Evolutionary conservation across 2,113 vertebrate genomes (phyloP).

Genomic region (Ursus arctos): DNA sequence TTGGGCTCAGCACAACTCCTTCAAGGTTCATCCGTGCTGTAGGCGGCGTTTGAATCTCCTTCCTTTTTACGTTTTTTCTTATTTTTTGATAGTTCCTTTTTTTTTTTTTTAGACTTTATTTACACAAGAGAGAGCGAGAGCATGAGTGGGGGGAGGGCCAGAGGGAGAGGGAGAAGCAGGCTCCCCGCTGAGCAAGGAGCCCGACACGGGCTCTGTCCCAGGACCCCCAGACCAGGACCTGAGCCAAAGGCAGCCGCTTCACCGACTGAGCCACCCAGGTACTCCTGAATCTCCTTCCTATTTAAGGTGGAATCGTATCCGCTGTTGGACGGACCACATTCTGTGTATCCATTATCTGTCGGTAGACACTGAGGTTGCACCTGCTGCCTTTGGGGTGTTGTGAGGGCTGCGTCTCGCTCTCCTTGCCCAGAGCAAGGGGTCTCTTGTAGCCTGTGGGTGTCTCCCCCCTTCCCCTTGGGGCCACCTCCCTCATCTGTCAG

Average conservation of each 20-base stretch:
- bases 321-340: too few species aligned
- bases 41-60: background rate
- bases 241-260: background rate
- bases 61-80: background rate
- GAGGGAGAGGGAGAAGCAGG: background rate
- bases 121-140: background rate
- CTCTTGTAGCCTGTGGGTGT: background rate
- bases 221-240: too few species aligned
- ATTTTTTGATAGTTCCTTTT: too few species aligned
- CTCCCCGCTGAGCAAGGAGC: too few species aligned
- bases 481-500: background rate
- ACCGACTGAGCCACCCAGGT: rapidly evolving
- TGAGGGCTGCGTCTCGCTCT: background rate
- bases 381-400: background rate
- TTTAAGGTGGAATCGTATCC: background rate
- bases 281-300: background rate
- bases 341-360: background rate
- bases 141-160: background rate
- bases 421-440: background rate
- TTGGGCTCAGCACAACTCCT: background rate
- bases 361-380: background rate
- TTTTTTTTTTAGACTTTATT: background rate
- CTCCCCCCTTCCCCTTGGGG: background rate
- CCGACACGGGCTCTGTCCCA: rapidly evolving
- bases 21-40: background rate